Evolutionary conservation across 2,113 vertebrate genomes (phyloP), one percentile per base, ranked within the genome.

Genomic region (Strix uralensis): DNA sequence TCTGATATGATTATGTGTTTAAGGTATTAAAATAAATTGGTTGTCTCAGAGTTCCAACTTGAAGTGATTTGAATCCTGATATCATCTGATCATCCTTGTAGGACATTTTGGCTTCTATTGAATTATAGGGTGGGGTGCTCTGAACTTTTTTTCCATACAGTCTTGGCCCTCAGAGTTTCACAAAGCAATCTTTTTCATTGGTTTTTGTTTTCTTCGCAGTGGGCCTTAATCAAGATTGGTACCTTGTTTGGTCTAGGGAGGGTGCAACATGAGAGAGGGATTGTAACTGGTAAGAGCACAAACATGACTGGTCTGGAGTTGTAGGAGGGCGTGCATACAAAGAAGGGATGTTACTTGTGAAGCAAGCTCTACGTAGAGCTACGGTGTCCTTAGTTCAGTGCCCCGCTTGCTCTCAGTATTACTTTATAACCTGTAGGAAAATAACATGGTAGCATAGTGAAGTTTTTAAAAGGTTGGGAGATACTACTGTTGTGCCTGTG

Each of bases 321-420:
- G 15, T 2, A n/a, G 66, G 18, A 52, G 38, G 22, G 36, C 0
- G 0, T 51, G 3, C 34, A 2, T 18, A 7, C 4, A 18, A n/a
- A 72, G 26, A 44, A 73, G 57, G 55, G 69, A 11, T 79, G n/a
- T 26, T 71, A 6, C 8, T 38, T 44, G 47, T 63, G 79, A n/a
- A 36, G 9, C 7, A 55, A 32, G 47, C 61, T 65, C 29, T 27
- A 13, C 9, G 52, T 13, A 30, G 85, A 65, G 57, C 51, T 18
- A 0, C 9, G 7, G 7, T 40, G 13, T 38, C n/a, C 70, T 58
- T 46, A 79, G 65, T 51, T 81, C 73, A 75, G 47, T 40, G 46
- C 63, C 54, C 13, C 63, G 1, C 63, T 66, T 72, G n/a, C n/a
- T 69, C 40, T 80, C 78, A 25, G 1, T n/a, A 12, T 15, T 38